Conservation (phyloP, 2,888 invertebrate species). For the Crossocerus cetratus region DNA sequence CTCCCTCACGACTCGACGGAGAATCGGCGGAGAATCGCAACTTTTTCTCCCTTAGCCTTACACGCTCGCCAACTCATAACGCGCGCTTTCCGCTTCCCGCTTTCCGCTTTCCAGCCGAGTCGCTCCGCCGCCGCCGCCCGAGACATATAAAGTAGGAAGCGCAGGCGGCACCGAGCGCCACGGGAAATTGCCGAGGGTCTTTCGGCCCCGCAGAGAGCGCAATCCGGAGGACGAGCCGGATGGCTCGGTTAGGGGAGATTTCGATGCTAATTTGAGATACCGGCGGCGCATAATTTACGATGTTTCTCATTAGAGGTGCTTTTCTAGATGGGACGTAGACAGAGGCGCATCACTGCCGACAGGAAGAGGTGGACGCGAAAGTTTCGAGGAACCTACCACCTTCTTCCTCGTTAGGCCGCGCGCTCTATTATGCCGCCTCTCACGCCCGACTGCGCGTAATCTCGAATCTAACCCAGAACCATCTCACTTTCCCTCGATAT, state of each 20-base stretch:
- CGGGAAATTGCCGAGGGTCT: background rate
- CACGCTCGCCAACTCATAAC: background rate
- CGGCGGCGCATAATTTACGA: background rate
- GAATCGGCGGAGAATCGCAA: background rate
- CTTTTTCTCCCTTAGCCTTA: background rate
- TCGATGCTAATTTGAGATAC: background rate
- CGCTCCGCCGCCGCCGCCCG: background rate
- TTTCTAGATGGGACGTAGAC: background rate
- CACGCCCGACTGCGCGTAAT: constrained; percentile 28
- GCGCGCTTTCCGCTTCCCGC: constrained; percentile 1
- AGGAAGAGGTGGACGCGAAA: constrained; percentile 3
- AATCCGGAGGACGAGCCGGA: background rate
- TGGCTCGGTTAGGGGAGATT: background rate
- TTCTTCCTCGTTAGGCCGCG: constrained; percentile 44
- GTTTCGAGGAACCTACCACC: constrained; percentile 21
- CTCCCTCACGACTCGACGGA: background rate
- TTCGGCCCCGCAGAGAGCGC: background rate
- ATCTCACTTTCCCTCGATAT: constrained; percentile 48
- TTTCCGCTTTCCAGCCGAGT: constrained; percentile 6
- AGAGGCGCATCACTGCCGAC: background rate
- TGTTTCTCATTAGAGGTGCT: constrained; percentile 12
- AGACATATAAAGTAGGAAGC: background rate
- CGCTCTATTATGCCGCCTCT: constrained; percentile 55
- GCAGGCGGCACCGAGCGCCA: background rate
- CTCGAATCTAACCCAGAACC: background rate